Conservation (phyloP, 2,797 vertebrate species). For the Xenopus petersii region DNA sequence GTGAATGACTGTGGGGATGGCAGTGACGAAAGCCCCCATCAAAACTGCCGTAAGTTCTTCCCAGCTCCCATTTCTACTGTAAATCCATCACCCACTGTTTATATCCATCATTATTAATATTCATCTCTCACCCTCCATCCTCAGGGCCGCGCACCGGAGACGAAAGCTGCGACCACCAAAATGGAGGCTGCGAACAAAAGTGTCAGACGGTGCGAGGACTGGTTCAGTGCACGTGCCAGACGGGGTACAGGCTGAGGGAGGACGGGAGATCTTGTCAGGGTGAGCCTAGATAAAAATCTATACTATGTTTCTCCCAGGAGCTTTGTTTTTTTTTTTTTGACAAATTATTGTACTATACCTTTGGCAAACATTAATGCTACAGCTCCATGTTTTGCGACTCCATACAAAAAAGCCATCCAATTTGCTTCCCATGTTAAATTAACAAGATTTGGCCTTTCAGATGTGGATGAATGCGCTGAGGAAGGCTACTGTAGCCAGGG, state of each 20-base stretch:
- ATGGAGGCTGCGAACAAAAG: constrained; percentile 95
- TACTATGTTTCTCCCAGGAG: too few species aligned
- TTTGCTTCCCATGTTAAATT: too few species aligned
- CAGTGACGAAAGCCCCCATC: constrained; percentile 87
- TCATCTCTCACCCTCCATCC: neutral
- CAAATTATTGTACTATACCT: too few species aligned
- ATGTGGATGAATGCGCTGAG: constrained; percentile 95
- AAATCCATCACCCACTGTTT: neutral
- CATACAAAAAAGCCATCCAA: too few species aligned
- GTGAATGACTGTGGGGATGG: constrained; percentile 89
- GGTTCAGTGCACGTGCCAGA: constrained; percentile 97
- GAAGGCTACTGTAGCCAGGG: constrained; percentile 98
- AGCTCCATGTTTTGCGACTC: too few species aligned
- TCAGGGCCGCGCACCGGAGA: constrained; percentile 88
- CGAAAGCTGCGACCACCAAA: constrained; percentile 89
- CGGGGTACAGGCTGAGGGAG: constrained; percentile 88
- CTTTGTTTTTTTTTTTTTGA: too few species aligned
- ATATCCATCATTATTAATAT: too few species aligned
- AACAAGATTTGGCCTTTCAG: constrained; percentile 57
- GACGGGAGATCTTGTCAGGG: constrained; percentile 74
- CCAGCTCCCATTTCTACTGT: neutral
- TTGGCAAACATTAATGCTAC: too few species aligned
- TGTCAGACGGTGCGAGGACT: constrained; percentile 89
- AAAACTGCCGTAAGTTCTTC: constrained; percentile 87
- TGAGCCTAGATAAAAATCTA: too few species aligned